A percentile compares a stretch with the other conserved stretches of the same genome.
phyloP scores from a whole-genome alignment of 2,797 vertebrate species.

The Gephyroberyx darwinii region DNA sequence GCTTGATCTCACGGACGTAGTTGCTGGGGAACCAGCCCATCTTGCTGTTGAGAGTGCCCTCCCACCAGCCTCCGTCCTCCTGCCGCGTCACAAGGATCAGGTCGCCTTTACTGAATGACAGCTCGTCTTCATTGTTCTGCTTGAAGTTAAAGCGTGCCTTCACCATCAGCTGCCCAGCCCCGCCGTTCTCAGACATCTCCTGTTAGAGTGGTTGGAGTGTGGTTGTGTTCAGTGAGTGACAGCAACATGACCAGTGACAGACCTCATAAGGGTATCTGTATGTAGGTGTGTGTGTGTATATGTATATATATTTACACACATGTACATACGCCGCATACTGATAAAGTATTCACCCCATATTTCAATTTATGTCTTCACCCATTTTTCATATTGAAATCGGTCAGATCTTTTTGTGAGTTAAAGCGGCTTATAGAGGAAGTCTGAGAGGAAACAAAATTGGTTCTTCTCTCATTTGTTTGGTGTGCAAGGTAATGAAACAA shows the following conservation, averaged over 20 bases:
- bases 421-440: too few relatives aligned
- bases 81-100: conserved; percentile 93
- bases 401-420: too few relatives aligned
- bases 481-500: too few relatives aligned
- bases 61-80: conserved; percentile 99
- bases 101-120: conserved; percentile 96
- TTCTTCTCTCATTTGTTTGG: too few relatives aligned
- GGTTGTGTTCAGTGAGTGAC: background rate
- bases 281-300: background rate
- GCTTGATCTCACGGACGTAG: conserved; percentile 96
- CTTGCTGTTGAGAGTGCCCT: conserved; percentile 90
- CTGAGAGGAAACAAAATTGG: too few relatives aligned
- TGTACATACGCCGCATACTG: too few relatives aligned
- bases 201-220: conserved; percentile 59
- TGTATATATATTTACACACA: too few relatives aligned
- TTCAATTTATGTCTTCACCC: background rate
- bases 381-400: background rate
- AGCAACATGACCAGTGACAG: background rate
- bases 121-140: conserved; percentile 97
- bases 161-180: conserved; percentile 86
- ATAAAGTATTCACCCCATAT: background rate
- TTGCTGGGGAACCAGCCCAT: conserved; percentile 99
- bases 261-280: background rate
- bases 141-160: conserved; percentile 98
- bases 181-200: conserved; percentile 98